Evolutionary conservation across 1,140 invertebrate genomes (phyloP), one percentile per base, ranked within the genome.

Genomic region (Drosophila quadrilineata): DNA sequence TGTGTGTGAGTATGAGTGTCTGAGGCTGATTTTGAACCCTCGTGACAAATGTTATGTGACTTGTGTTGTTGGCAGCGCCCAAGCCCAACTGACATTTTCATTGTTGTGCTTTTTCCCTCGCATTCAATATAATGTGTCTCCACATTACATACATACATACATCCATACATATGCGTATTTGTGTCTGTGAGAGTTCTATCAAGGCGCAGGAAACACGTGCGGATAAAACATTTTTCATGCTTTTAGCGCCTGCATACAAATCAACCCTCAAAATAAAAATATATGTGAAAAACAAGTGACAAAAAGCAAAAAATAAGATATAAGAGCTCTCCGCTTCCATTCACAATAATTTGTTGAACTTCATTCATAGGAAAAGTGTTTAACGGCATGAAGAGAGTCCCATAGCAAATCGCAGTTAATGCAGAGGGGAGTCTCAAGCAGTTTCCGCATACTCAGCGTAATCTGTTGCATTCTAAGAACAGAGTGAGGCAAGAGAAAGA

Each of bases 181-280:
- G 35, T 64, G 62, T 31, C 33, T 59, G 48, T 8, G 41, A 43
- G 52, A 29, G 57, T 80, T 82, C 77, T 65, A 82, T 82, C 69
- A 82, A 84, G 79, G 79, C 79, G 63, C 79, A 85, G 79, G 79
- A 85, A 85, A 85, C 79, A 85, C 79, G 79, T 85, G 79, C 80
- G 79, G 80, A 71, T 68, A 72, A 84, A 85, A 86, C 79, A 85
- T 85, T 85, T 84, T 85, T 85, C 80, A 85, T 86, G 79, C 79
- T 85, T 85, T 85, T 85, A 85, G 75, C 79, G 75, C 79, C n/a
- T 85, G 79, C 79, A 85, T 85, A 85, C 79, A 86, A 85, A 85
- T 85, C 80, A 85, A 80, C 79, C 79, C 80, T 29, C 71, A 29
- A 84, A 84, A 67, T n/a, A 67, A 49, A 48, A 56, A 63, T 58